Evolutionary conservation across 1,140 invertebrate species (phyloP).

Genomic region (Drosophila varians): DNA sequence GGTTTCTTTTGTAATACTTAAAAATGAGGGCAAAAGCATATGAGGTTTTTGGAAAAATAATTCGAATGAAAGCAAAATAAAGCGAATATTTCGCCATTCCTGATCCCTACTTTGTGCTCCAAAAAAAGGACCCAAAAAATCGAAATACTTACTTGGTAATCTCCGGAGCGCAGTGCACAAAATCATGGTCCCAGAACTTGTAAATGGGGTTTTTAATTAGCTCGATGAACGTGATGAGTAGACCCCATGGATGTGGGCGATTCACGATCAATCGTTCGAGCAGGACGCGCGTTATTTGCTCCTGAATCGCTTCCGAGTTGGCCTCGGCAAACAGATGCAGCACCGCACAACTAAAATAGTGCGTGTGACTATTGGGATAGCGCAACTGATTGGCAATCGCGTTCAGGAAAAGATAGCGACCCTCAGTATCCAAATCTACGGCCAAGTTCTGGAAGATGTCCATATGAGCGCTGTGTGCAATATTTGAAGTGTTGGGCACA

Average conservation of each 20-base stretch:
- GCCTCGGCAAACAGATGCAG: conserved; percentile 99
- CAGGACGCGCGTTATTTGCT: conserved; percentile 95
- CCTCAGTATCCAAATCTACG: conserved; percentile 98
- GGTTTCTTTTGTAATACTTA: conserved; percentile 13
- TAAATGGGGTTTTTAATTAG: conserved; percentile 99
- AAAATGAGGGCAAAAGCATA: conserved; percentile 5
- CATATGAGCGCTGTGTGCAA: conserved; percentile 98
- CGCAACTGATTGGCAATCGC: conserved; percentile 99
- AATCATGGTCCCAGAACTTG: conserved; percentile 99
- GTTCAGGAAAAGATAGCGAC: conserved; percentile 98
- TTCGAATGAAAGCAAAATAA: too few relatives aligned
- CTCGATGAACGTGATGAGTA: conserved; percentile 99
- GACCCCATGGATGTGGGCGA: conserved; percentile 99
- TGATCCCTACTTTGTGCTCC: too few relatives aligned
- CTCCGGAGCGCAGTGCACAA: conserved; percentile 99
- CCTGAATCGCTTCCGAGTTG: conserved; percentile 97
- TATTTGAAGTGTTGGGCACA: conserved; percentile 97
- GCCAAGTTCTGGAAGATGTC: conserved; percentile 99
- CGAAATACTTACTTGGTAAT: conserved; percentile 94
- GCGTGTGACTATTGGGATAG: conserved; percentile 99
- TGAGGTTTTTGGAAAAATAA: too few relatives aligned
- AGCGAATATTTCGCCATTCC: too few relatives aligned
- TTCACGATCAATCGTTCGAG: conserved; percentile 98
- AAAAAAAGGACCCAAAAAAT: too few relatives aligned
- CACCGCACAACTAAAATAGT: conserved; percentile 99